Percentiles rank a stretch among this genome's conserved stretches.
These are phyloP conservation scores for Clistopyga incitator DNA, from an alignment of 2,888 invertebrate species.

Conservation along the genomic window DNA sequence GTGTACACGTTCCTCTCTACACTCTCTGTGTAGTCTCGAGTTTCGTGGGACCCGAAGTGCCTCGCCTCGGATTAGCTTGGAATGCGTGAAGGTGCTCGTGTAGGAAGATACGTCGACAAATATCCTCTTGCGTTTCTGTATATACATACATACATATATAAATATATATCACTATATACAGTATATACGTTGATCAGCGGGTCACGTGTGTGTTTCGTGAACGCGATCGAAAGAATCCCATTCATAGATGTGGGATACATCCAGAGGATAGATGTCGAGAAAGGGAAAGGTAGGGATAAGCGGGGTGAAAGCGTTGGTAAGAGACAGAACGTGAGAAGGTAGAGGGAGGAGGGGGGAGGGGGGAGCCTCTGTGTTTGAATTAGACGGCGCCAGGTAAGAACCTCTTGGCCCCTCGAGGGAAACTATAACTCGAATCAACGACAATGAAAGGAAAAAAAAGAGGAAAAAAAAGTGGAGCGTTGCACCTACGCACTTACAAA, in stretches of 20 bases:
- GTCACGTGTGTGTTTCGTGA: constrained; percentile 56
- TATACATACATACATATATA: constrained; percentile 19
- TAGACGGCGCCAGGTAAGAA: constrained; percentile 78
- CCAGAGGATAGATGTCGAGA: constrained; percentile 64
- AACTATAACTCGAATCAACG: constrained; percentile 48
- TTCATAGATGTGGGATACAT: constrained; percentile 77
- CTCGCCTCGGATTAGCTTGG: constrained; percentile 78
- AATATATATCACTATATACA: constrained; percentile 22
- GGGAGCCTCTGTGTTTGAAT: constrained; percentile 71
- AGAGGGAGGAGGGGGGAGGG: constrained; percentile 16
- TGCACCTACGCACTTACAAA: constrained; percentile 59
- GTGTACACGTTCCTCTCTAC: constrained; percentile 17
- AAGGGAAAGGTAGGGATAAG: constrained; percentile 54
- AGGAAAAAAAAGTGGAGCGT: constrained; percentile 30
- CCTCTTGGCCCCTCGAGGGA: constrained; percentile 63
- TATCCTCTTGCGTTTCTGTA: constrained; percentile 12
- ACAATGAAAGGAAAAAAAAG: constrained; percentile 27
- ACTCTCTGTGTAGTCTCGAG: constrained; percentile 68
- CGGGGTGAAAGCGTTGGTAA: constrained; percentile 59
- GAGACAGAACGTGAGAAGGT: constrained; percentile 59
- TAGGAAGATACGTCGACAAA: constrained; percentile 61
- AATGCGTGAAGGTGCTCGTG: constrained; percentile 77
- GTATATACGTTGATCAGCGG: constrained; percentile 27
- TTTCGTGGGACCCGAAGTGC: constrained; percentile 75
- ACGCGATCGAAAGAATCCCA: constrained; percentile 79